These are phyloP conservation scores for Neofelis nebulosa DNA, from an alignment of 2,113 vertebrate genomes.

Conservation along the genomic window DNA sequence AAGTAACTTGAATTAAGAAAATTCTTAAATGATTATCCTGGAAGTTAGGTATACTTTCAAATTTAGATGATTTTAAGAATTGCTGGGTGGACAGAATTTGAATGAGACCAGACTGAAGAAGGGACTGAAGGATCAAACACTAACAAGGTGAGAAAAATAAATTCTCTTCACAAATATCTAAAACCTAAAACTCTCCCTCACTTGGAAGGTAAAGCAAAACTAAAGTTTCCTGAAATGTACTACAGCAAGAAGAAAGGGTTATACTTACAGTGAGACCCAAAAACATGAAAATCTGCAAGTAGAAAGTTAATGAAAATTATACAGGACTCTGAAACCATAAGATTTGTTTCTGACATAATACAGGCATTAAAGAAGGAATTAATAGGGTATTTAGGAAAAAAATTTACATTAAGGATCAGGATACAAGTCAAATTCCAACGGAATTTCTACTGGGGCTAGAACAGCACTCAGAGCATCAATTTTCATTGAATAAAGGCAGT, in stretches of 20 bases:
- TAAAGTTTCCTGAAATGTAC: neutral
- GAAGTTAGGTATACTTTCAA: neutral
- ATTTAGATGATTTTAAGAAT: neutral
- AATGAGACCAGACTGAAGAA: neutral
- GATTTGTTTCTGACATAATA: neutral
- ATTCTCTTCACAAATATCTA: neutral
- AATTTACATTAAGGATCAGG: neutral
- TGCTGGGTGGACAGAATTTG: neutral
- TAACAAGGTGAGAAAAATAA: neutral
- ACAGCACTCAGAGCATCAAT: neutral
- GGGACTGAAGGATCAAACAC: neutral
- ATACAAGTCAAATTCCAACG: neutral
- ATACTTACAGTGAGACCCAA: neutral
- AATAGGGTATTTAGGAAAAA: neutral
- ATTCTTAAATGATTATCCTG: neutral
- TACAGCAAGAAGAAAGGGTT: neutral
- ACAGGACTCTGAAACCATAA: neutral
- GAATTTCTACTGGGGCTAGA: neutral
- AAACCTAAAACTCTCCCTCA: neutral
- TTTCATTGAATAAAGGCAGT: neutral
- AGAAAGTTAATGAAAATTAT: neutral
- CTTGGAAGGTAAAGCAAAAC: neutral
- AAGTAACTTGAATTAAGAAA: constrained; percentile 14
- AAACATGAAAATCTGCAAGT: neutral
- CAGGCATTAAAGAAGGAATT: neutral